Evolutionary conservation across 2,888 invertebrate genomes (phyloP).

Genomic region (Oligia fasciuncula): DNA sequence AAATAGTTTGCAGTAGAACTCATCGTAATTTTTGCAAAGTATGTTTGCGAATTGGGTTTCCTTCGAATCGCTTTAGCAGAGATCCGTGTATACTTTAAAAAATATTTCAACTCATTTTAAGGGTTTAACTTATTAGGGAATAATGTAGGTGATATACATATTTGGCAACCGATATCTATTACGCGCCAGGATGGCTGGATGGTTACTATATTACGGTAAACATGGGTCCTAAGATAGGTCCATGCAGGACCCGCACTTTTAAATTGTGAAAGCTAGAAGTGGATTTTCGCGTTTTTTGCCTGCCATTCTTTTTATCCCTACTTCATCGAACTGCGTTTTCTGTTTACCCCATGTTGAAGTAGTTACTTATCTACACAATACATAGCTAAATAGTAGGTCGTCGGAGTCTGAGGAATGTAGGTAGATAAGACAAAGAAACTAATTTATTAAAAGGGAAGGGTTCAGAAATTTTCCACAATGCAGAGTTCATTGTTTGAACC

Average conservation of each 20-base stretch:
- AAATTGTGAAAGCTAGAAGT: background rate
- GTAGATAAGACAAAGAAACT: slow-evolving; percentile 32
- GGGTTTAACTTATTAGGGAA: background rate
- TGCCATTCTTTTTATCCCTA: background rate
- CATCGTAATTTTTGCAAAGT: slow-evolving; percentile 48
- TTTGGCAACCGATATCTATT: background rate
- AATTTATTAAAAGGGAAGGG: slow-evolving; percentile 28
- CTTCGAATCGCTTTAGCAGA: slow-evolving; percentile 19
- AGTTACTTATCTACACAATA: background rate
- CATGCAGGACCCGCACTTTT: background rate
- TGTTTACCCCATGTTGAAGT: background rate
- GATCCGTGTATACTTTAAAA: slow-evolving; percentile 16
- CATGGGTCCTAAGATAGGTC: background rate
- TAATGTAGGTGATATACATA: background rate
- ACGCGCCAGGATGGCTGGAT: background rate
- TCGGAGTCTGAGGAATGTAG: slow-evolving; percentile 5
- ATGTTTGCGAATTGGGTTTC: slow-evolving; percentile 44
- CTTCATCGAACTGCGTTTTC: background rate
- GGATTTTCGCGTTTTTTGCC: background rate
- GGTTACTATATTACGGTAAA: background rate
- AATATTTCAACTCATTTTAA: background rate
- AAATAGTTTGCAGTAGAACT: slow-evolving; percentile 31
- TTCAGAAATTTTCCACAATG: slow-evolving; percentile 50
- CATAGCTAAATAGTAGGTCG: background rate
- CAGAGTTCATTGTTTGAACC: slow-evolving; percentile 52